A percentile compares a stretch with the other conserved stretches of the same genome.
Conservation (phyloP, 2,888 invertebrate species). For the Drosophila borealis region DNA sequence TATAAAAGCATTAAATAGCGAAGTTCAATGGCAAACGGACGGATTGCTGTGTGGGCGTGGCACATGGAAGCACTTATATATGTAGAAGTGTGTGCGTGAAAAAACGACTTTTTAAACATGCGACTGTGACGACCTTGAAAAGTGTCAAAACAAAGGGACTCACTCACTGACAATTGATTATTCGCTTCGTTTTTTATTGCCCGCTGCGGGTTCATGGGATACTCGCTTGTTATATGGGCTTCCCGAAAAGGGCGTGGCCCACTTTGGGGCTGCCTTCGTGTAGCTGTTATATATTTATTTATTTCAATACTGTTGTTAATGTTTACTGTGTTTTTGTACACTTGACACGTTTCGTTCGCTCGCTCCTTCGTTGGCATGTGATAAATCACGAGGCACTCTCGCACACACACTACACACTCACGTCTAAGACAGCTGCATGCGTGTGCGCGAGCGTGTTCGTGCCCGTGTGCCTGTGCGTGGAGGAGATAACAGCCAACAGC, state of each 20-base stretch:
- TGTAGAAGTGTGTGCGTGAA: not conserved
- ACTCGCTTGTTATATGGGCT: not conserved
- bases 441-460: constrained; percentile 10
- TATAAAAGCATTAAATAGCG: constrained; percentile 73
- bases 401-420: constrained; percentile 31
- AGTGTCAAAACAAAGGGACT: constrained; percentile 23
- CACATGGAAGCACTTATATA: not conserved
- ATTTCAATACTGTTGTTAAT: constrained; percentile 68
- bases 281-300: constrained; percentile 54
- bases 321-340: constrained; percentile 68
- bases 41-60: constrained; percentile 19
- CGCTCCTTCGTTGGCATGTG: constrained; percentile 62
- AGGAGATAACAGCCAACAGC: constrained; percentile 73
- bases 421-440: constrained; percentile 11
- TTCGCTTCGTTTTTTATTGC: constrained; percentile 24
- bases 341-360: constrained; percentile 72
- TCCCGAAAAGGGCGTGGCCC: constrained; percentile 37
- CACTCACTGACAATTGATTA: constrained; percentile 37
- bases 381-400: constrained; percentile 67
- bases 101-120: constrained; percentile 55
- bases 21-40: constrained; percentile 31
- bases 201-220: not conserved
- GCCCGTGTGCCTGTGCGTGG: constrained; percentile 38
- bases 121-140: constrained; percentile 40
- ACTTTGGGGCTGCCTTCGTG: constrained; percentile 12